Base-by-base conservation (phyloP, 2,888 invertebrate species). In the Gymnocheta viridis region DNA sequence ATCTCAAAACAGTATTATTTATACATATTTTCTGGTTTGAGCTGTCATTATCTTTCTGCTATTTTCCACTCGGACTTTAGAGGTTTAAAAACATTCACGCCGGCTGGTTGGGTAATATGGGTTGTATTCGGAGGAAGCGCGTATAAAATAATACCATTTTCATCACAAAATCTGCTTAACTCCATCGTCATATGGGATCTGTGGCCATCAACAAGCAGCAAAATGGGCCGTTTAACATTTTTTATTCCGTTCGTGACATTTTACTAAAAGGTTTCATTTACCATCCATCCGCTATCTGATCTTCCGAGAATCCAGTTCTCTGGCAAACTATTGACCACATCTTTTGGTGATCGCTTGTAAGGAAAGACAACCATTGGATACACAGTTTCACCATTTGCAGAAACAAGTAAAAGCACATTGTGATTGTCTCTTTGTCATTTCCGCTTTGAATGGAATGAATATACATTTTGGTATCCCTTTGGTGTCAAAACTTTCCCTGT, bases 141-240 rank as follows among this genome's bases (percentile, higher is more conserved):
- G 64, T 81, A 86, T 32, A 85, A 70, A 72, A 79, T 70, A 24
- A 64, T 83, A 4, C 51, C 14, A 14, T 83, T 82, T 2, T 73
- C 14, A n/a, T 73, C 22, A 35, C 85, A 79, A 76, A 85, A 86
- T n/a, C 73, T 47, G 62, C 74, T 84, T n/a, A 85, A 29, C 17
- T 79, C 79, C 56, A 67, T 14, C 4, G 67, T 82, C 58, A 83
- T 35, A 24, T 85, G 83, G 1, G 85, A 83, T 54, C 84, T 86
- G 29, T 82, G 84, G 12, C 81, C 76, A 82, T 86, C 24, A n/a
- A n/a, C n/a, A n/a, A n/a, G n/a, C n/a, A 85, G 54, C 12, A 86
- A 56, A 51, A 82, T 64, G 35, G 86, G 73, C 2, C 70, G 44
- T 73, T 81, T 56, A 5, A 85, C 49, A 38, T 79, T 80, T 9